Evolutionary conservation across 2,888 invertebrate genomes (phyloP), one percentile per base, ranked within the genome.

Genomic region (Lycaena phlaeas): DNA sequence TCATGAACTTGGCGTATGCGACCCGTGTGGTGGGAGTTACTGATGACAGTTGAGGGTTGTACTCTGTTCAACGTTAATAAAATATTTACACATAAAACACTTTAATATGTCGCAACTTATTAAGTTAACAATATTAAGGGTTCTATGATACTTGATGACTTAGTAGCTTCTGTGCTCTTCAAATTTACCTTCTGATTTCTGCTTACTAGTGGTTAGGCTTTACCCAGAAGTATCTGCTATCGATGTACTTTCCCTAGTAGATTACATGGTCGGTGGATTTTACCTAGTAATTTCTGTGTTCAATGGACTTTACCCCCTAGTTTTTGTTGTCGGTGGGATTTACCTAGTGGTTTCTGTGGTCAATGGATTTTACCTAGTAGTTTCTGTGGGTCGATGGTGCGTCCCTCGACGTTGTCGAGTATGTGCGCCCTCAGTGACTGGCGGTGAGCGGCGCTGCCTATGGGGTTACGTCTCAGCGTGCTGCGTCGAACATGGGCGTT

Each of bases 1-100:
- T 88, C 90, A 95, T 95, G 65, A 95, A 95, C 71, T 94, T 95
- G 39, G 93, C 94, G 56, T 95, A 95, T 0, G 95, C 95, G 10
- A 94, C 89, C 53, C 94, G 86, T 0, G 94, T 92, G 1, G 90
- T 90, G 1, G 92, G 91, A 1, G 93, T 89, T 1, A 94, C 90
- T 0, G 87, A 88, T 1, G 89, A 88, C 22, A 95, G 75, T 52
- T 90, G 91, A 0, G 94, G 94, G 78, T 95, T 95, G 70, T 90
- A 94, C 68, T 92, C 92, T 89, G 59, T n/a, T 66, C 49, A 38
- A 40, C 28, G 29, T 34, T 6, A 17, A 7, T 14, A 17, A 9
- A 11, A 27, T 27, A 31, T 10, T 10, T 2, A 14, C 4, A 2
- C n/a, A 11, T 18, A 7, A 3, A 5, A 14, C 4, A n/a, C n/a